Percentiles rank a stretch among this genome's conserved stretches.
Evolutionary conservation across 1,140 invertebrate species (phyloP).

Genomic region (silkworm (Bombyx mori)): ASM3026992v2 NC_085122.1:12880001-12880500

Average conservation of each 20-base stretch:
- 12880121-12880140: too few species aligned
- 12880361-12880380: conserved; percentile 34
- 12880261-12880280: conserved; percentile 18
- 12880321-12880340: conserved; percentile 52
- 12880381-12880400: conserved; percentile 38
- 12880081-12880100: too few species aligned
- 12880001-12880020: too few species aligned
- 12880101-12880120: too few species aligned
- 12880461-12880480: conserved; percentile 42
- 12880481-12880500: conserved; percentile 43
- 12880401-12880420: conserved; percentile 30
- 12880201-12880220: too few species aligned
- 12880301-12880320: conserved; percentile 36
- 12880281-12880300: conserved; percentile 39
- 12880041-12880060: too few species aligned
- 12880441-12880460: conserved; percentile 43
- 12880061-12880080: too few species aligned
- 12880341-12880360: conserved; percentile 16
- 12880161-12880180: too few species aligned
- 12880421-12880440: conserved; percentile 28
- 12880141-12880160: too few species aligned
- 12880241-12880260: conserved; percentile 10
- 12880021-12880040: too few species aligned
- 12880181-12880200: too few species aligned
- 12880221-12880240: too few species aligned